Conservation (phyloP, 2,888 invertebrate species). For the Pammene aurita region DNA sequence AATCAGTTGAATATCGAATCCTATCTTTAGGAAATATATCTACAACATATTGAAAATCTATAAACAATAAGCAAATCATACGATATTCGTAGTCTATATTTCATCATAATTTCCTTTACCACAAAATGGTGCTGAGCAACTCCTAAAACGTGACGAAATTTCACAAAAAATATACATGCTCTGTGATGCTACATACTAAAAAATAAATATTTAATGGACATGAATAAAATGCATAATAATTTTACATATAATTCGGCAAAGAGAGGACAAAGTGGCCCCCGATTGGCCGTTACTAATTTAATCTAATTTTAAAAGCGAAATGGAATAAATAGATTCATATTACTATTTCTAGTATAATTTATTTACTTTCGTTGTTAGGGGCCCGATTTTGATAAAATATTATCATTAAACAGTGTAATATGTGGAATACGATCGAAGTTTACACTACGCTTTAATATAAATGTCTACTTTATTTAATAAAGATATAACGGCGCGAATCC, state of each 20-base stretch:
- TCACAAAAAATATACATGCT: conserved; percentile 22
- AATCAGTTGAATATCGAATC: not conserved
- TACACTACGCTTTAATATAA: conserved; percentile 44
- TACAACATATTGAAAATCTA: conserved; percentile 14
- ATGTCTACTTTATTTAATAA: conserved; percentile 48
- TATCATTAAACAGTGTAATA: conserved; percentile 37
- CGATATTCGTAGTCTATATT: not conserved
- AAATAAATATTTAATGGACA: conserved; percentile 35
- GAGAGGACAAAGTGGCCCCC: conserved; percentile 58
- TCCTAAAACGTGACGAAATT: conserved; percentile 19
- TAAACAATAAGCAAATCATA: not conserved
- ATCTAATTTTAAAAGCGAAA: conserved; percentile 39
- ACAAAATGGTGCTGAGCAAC: conserved; percentile 17
- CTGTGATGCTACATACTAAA: conserved; percentile 38
- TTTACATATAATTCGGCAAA: conserved; percentile 64
- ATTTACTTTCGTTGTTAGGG: conserved; percentile 61
- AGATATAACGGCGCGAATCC: conserved; percentile 61
- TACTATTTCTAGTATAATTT: conserved; percentile 39
- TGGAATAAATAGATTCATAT: conserved; percentile 32
- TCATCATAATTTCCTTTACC: not conserved
- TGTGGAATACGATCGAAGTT: conserved; percentile 44
- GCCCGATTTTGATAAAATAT: conserved; percentile 46
- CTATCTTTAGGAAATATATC: conserved; percentile 3
- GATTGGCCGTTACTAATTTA: conserved; percentile 36
- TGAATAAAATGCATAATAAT: conserved; percentile 42